Base-by-base conservation (phyloP, 2,888 invertebrate species). In the Acanthosepion pharaonis region DNA sequence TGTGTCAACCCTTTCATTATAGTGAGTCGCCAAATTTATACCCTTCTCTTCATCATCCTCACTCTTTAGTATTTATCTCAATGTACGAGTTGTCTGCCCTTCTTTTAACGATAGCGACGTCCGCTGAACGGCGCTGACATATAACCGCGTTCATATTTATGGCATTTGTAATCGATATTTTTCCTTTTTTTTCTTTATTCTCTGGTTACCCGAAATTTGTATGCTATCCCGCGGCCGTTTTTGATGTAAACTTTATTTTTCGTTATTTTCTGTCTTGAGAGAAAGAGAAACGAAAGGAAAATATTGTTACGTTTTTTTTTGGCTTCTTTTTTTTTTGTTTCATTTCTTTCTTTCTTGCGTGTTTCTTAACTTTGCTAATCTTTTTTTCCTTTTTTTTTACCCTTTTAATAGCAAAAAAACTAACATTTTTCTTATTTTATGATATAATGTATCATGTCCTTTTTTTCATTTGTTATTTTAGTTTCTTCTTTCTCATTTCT, bases 61-160 rank as follows among this genome's bases (percentile, higher is more conserved):
- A 15, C 78, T n/a, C 78, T 78, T 78, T n/a, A n/a, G n/a, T 78
- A 78, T 78, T 78, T 78, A 78, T 78, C 78, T 78, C n/a, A n/a
- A 18, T 78, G 78, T 78, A n/a, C n/a, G 78, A 78, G 78, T 78
- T 78, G 78, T 78, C 78, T 78, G 78, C 78, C 18, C 78, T 78
- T 78, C 15, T 78, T 78, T 78, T 78, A 78, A 78, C 78, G 78
- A 78, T 78, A 78, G 78, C 78, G n/a, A 78, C 78, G 78, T 33
- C n/a, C 78, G n/a, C n/a, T 78, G 78, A 78, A 78, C n/a, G 78
- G 33, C 78, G 78, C 78, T 78, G 78, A 78, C 78, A 78, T 15
- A 78, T n/a, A 78, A 33, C n/a, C 11, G 78, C 78, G 78, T 78
- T n/a, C 8, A 78, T 78, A 78, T 78, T 78, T 78, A 78, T 78